phyloP scores from a whole-genome alignment of 1,140 invertebrate species.

The Leptopilina boulardi region DNA sequence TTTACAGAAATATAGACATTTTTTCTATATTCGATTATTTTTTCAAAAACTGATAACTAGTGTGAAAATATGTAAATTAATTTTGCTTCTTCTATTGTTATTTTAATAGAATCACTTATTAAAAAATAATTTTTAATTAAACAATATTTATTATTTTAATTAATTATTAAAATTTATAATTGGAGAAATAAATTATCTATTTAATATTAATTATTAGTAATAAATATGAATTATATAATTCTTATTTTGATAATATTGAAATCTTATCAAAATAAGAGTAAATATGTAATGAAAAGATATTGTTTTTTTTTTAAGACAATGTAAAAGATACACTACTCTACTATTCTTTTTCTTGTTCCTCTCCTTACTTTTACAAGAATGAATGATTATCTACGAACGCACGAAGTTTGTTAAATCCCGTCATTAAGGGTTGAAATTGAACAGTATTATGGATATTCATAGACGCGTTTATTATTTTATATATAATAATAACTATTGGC shows the following conservation, averaged over 20 bases:
- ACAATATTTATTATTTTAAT: no score
- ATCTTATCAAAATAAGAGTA: background rate
- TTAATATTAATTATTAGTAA: no score
- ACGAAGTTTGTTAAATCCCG: slow-evolving; percentile 7
- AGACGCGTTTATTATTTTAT: slow-evolving; percentile 9
- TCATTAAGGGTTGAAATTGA: slow-evolving; percentile 10
- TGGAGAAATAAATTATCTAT: no score
- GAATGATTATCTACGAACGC: slow-evolving; percentile 13
- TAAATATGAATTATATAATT: no score
- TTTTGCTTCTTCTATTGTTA: no score
- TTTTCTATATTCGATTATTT: background rate
- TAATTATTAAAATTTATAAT: no score
- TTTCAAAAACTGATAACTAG: background rate
- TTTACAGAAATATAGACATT: background rate
- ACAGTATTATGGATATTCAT: slow-evolving; percentile 10
- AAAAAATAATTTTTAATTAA: no score
- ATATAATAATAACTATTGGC: slow-evolving; percentile 6
- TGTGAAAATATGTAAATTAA: no score
- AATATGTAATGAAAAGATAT: background rate
- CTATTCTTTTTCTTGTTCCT: background rate
- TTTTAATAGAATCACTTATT: no score
- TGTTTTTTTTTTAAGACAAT: background rate
- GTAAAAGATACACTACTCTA: no score
- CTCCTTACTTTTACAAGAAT: background rate
- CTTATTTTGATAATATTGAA: no score